Conservation (phyloP, 2,888 invertebrate genomes). For the Anaspis maculata region DNA sequence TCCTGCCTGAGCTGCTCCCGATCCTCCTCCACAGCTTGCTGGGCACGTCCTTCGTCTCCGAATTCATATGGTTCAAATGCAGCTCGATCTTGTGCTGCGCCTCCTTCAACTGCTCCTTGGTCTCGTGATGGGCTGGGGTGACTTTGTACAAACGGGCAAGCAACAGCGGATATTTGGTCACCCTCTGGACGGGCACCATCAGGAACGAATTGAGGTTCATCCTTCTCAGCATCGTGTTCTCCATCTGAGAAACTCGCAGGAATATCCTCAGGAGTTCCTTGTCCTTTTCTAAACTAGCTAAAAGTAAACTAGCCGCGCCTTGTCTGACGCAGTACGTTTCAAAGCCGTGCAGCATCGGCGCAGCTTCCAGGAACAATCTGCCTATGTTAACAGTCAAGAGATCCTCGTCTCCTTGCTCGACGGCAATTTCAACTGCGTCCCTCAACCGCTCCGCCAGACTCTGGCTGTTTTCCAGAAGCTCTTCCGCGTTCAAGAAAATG, state of each 20-base stretch:
- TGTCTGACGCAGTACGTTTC: constrained; percentile 93
- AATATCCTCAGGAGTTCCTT: constrained; percentile 91
- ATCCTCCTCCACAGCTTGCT: constrained; percentile 86
- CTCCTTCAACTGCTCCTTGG: constrained; percentile 73
- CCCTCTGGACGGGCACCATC: constrained; percentile 95
- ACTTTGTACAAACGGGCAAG: constrained; percentile 85
- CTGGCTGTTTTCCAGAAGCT: constrained; percentile 77
- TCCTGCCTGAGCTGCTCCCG: constrained; percentile 58
- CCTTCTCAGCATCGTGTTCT: constrained; percentile 81
- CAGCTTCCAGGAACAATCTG: constrained; percentile 80
- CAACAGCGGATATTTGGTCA: constrained; percentile 92
- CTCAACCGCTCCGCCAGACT: constrained; percentile 78
- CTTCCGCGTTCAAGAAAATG: constrained; percentile 90
- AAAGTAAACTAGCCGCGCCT: constrained; percentile 76
- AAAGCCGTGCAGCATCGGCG: constrained; percentile 89
- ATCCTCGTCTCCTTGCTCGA: constrained; percentile 76
- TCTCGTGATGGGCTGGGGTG: constrained; percentile 74
- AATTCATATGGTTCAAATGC: constrained; percentile 89
- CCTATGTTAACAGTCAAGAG: constrained; percentile 84
- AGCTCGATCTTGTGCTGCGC: constrained; percentile 90
- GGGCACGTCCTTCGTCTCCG: constrained; percentile 84
- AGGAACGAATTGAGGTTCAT: constrained; percentile 98
- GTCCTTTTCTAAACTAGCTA: constrained; percentile 89
- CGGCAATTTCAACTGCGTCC: constrained; percentile 77
- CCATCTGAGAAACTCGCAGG: constrained; percentile 93